Evolutionary conservation across 2,888 invertebrate genomes (phyloP), one percentile per base, ranked within the genome.

Genomic region (Nowickia ferox): DNA sequence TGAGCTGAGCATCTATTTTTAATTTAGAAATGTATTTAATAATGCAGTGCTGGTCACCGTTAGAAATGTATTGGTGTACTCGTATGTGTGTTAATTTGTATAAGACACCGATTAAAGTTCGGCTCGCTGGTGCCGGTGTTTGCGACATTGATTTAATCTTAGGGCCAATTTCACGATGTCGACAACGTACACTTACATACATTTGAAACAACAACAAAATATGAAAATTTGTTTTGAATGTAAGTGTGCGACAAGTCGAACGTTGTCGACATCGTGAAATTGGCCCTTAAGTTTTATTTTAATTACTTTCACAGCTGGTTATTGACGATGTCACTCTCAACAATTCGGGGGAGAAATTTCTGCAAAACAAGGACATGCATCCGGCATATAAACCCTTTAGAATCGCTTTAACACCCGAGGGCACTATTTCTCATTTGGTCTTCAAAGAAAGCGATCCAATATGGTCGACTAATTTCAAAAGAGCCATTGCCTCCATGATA

Each of bases 401-500:
- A 88, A 92, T 93, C 44, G 89, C 90, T 1, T 89, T 93, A 3
- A 91, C 90, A n/a, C 82, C 89, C 30, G 90, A 92, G n/a, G 92
- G 93, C 3, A 90, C 90, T 10, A 91, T 93, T 38, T 90, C 92
- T 6, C 91, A 92, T 88, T 87, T 93, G 85, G 87, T 92, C 22
- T 93, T 93, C 76, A 93, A 93, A 86, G 92, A 93, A 3, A 90
- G 91, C 40, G 95, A 95, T 88, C 94, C 95, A 0, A 92, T 93
- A 1, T 96, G 96, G 96, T 94, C 95, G 0, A 94, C 94, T 30
- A 96, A 96, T 89, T 93, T 96, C 77, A 96, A 96, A 89, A 92
- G 96, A 68, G 96, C 95, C 1, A 93, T 96, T 61, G 95, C 95
- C 1, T 94, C 95, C 17, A 94, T 95, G 86, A 93, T 96, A 44